phyloP scores from a whole-genome alignment of 2,113 vertebrate genomes.

The Serinus canaria region DNA sequence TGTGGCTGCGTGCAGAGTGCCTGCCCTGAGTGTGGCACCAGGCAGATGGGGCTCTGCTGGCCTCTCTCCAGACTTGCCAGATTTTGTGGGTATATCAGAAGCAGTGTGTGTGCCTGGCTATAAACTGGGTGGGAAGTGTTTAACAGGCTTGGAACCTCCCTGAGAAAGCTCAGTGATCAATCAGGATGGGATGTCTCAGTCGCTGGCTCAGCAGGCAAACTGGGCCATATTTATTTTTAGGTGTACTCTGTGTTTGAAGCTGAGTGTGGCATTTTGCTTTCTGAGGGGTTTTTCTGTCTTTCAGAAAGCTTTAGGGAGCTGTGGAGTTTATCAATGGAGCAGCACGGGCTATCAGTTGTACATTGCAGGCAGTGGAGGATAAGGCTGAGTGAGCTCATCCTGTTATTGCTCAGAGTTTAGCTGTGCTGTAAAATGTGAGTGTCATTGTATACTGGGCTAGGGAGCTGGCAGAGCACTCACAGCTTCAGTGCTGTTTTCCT shows the following conservation, averaged over 20 bases:
- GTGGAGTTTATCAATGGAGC: not conserved
- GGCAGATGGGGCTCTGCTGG: constrained; percentile 65
- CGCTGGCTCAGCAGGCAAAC: constrained; percentile 31
- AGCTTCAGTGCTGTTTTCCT: not conserved
- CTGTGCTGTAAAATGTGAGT: not conserved
- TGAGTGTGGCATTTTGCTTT: not conserved
- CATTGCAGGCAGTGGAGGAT: not conserved
- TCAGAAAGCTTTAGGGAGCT: not conserved
- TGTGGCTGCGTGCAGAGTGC: not conserved
- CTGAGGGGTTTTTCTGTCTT: not conserved
- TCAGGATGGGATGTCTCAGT: not conserved
- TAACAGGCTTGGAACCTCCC: constrained; percentile 16
- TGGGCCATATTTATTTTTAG: constrained; percentile 16
- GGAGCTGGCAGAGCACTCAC: not conserved
- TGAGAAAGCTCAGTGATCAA: not conserved
- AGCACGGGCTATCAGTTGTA: not conserved
- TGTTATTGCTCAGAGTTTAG: not conserved
- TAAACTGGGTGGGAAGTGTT: constrained; percentile 2
- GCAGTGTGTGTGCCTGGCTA: not conserved
- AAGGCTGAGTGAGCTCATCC: not conserved
- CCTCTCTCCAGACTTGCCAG: constrained; percentile 16
- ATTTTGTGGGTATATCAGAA: constrained; percentile 12
- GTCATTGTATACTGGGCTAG: not conserved
- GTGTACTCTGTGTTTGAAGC: not conserved
- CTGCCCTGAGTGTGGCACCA: not conserved